Conservation (phyloP, 2,797 vertebrate species). For the Columba guinea region DNA sequence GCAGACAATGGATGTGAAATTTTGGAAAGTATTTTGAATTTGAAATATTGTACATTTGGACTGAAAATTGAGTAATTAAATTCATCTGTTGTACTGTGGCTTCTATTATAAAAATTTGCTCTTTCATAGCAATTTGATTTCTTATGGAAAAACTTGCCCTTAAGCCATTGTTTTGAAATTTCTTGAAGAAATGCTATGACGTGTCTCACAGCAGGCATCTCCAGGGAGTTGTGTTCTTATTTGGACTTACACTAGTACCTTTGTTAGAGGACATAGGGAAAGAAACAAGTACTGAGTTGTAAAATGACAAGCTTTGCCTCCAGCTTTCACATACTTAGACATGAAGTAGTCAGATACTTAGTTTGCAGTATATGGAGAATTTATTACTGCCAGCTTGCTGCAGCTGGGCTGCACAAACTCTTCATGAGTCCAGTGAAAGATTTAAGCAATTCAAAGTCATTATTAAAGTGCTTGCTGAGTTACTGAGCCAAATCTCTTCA, state of each 20-base stretch:
- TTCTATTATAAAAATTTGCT: conserved; percentile 48
- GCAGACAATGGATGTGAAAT: not conserved
- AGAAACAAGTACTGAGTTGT: not conserved
- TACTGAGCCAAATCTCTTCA: not conserved
- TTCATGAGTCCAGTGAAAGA: not conserved
- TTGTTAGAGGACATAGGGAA: not conserved
- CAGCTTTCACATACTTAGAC: not conserved
- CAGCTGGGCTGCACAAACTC: conserved; percentile 10
- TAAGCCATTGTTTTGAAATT: conserved; percentile 34
- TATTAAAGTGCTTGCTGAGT: not conserved
- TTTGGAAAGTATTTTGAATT: not conserved
- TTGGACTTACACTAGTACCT: conserved; percentile 1
- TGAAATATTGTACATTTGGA: not conserved
- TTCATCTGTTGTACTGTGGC: not conserved
- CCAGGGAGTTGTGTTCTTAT: conserved; percentile 6
- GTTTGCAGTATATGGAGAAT: not conserved
- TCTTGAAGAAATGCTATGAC: conserved; percentile 17
- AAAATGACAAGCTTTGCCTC: conserved; percentile 23
- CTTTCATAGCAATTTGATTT: conserved; percentile 42
- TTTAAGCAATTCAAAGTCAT: not conserved
- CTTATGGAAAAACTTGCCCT: conserved; percentile 39
- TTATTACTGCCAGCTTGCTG: not conserved
- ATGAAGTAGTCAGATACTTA: not conserved
- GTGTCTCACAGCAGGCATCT: conserved; percentile 32
- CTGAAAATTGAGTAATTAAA: conserved; percentile 19